Evolutionary conservation across 2,888 invertebrate species (phyloP).

Genomic region (Ischnura elegans): DNA sequence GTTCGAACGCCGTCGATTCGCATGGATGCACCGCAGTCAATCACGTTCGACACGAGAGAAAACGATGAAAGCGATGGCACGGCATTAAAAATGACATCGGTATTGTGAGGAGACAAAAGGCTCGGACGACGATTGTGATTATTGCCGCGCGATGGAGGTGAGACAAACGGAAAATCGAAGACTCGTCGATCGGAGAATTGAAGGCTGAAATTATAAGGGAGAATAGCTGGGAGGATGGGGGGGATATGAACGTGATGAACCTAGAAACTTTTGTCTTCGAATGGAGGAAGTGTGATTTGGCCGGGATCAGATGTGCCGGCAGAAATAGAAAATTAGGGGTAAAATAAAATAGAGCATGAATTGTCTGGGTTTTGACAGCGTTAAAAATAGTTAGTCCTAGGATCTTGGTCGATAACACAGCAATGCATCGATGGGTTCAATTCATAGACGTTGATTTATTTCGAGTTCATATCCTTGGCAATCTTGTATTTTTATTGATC

Average conservation of each 20-base stretch:
- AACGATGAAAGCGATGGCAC: not conserved
- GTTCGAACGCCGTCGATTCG: not conserved
- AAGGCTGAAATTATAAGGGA: not conserved
- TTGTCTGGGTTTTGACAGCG: not conserved
- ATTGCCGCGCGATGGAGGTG: not conserved
- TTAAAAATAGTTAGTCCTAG: not conserved
- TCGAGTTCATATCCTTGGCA: not conserved
- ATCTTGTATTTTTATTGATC: not conserved
- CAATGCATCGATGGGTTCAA: not conserved
- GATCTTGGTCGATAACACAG: not conserved
- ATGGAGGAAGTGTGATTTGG: not conserved
- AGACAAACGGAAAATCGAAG: not conserved
- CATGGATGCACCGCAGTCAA: slow-evolving; percentile 43
- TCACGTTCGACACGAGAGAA: not conserved
- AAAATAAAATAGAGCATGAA: not conserved
- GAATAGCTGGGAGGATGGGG: not conserved
- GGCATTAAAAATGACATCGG: slow-evolving; percentile 41
- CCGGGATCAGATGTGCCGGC: too few relatives aligned
- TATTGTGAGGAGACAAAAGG: slow-evolving; percentile 16
- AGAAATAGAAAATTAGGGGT: too few relatives aligned
- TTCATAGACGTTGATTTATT: not conserved
- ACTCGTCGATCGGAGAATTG: not conserved
- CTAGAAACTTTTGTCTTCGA: not conserved
- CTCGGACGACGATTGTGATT: not conserved
- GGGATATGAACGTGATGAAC: not conserved